Evolutionary conservation across 2,888 invertebrate species (phyloP).

Genomic region (Trissolcus japonicus): DNA sequence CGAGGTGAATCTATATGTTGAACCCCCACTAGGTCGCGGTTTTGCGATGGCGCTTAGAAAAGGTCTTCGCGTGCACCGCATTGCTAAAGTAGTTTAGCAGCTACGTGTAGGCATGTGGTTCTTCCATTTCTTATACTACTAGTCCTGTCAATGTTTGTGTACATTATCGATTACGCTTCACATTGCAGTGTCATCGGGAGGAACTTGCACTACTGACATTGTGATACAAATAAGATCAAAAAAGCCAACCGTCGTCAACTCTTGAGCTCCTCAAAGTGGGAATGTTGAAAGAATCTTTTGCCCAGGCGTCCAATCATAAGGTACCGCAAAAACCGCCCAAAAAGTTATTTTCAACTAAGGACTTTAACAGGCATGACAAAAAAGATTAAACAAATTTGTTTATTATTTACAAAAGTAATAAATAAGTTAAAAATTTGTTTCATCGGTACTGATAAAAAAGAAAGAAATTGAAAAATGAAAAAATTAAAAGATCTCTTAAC

Average conservation of each 20-base stretch:
- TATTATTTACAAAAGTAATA: too few relatives aligned
- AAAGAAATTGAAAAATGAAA: too few relatives aligned
- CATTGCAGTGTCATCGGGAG: conserved; percentile 4
- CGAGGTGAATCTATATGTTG: conserved; percentile 27
- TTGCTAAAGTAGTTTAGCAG: conserved; percentile 61
- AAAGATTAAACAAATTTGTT: too few relatives aligned
- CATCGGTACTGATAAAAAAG: too few relatives aligned
- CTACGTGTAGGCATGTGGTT: conserved; percentile 34
- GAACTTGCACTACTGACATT: conserved; percentile 12
- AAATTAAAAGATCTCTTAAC: too few relatives aligned
- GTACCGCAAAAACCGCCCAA: conserved; percentile 72
- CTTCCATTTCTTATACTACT: conserved; percentile 2
- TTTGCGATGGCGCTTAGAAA: conserved; percentile 60
- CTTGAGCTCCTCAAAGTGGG: conserved; percentile 60
- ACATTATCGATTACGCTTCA: conserved; percentile 1
- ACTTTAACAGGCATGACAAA: too few relatives aligned
- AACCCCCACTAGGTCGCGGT: conserved; percentile 39
- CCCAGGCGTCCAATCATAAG: conserved; percentile 85
- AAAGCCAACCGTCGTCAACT: conserved; percentile 34
- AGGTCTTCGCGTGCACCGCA: conserved; percentile 47
- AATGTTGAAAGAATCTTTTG: conserved; percentile 80
- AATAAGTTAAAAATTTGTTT: too few relatives aligned
- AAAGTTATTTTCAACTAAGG: too few relatives aligned
- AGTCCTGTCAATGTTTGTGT: neutral
- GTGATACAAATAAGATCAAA: conserved; percentile 17